Percentiles rank a stretch among this genome's conserved stretches.
Conservation (phyloP, 2,797 vertebrate genomes). For the Graptemys geographica region DNA sequence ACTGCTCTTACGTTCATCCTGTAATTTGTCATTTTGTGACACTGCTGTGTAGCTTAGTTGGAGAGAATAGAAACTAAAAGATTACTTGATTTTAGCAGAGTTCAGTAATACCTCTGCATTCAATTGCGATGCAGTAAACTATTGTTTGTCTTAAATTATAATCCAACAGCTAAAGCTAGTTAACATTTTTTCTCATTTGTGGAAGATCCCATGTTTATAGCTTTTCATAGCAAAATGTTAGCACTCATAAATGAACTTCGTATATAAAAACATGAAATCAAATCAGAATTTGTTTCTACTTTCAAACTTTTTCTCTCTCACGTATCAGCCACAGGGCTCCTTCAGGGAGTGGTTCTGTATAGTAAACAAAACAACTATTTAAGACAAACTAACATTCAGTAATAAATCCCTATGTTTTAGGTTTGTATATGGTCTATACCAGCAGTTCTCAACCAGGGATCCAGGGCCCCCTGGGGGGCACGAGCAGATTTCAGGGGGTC, state of each 20-base stretch:
- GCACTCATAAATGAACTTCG: conserved; percentile 67
- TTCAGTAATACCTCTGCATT: conserved; percentile 76
- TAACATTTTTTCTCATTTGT: conserved; percentile 70
- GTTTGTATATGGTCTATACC: not conserved
- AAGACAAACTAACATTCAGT: not conserved
- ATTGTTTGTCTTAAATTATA: conserved; percentile 85
- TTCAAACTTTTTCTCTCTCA: not conserved
- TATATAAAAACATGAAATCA: conserved; percentile 73
- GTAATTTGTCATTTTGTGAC: conserved; percentile 85
- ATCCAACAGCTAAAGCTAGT: conserved; percentile 75
- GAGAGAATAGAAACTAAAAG: conserved; percentile 79
- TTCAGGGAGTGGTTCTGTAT: not conserved
- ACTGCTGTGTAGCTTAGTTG: conserved; percentile 70
- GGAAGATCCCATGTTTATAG: conserved; percentile 68
- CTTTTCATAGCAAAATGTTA: conserved; percentile 72
- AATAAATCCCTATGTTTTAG: not conserved
- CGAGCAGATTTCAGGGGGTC: no score
- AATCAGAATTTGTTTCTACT: conserved; percentile 67
- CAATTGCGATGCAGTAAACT: conserved; percentile 60
- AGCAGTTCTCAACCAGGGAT: no score
- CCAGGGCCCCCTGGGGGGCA: no score
- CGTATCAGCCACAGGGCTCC: not conserved
- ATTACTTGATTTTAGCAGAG: conserved; percentile 83
- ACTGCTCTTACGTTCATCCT: conserved; percentile 79
- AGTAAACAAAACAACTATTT: not conserved